Evolutionary conservation across 2,888 invertebrate species (phyloP), one percentile per base, ranked within the genome.

Genomic region (Quadriops clusia): DNA sequence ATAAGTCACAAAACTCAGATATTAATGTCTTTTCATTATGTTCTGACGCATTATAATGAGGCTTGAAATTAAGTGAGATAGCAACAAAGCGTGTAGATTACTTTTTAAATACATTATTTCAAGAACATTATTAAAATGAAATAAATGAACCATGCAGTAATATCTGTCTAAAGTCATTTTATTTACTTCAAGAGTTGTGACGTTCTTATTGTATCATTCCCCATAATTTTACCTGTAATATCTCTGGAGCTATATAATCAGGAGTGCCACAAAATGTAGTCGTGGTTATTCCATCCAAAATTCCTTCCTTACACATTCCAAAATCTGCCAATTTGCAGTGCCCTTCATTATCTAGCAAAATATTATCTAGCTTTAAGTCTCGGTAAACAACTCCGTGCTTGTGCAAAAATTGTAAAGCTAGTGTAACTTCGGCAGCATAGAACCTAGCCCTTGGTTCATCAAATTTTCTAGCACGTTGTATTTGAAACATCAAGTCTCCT

Each of bases 251-350:
- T 44, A 98, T 98, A 61, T 98, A 98, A 62, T 98, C 97, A 2
- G 95, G 95, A 21, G 95, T 97, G n/a, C 97, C 97, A 62, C 97
- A 98, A 65, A 98, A 98, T 1, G 97, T 98, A 22, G 90, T 85
- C 4, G 94, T 95, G 13, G 90, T 81, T 31, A 74, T 73, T 14
- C 87, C 90, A 44, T 87, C 87, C 28, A 72, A 57, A 50, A 94
- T 90, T 29, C 84, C 84, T 63, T 95, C 95, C 65, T 98, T 98
- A 68, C 97, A 98, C 94, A 94, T 95, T 53, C 97, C 98, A 61
- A 91, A 91, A 64, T 91, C 90, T 2, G 90, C 90, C 33, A 91
- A 70, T 64, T 90, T 90, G 64, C 87, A 89, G 59, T 90, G 90
- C 0, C 95, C 95, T 51, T 95, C 94, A 47, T 80, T 78, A 64